phyloP scores from a whole-genome alignment of 1,140 invertebrate genomes.

The Phthorimaea operculella region DNA sequence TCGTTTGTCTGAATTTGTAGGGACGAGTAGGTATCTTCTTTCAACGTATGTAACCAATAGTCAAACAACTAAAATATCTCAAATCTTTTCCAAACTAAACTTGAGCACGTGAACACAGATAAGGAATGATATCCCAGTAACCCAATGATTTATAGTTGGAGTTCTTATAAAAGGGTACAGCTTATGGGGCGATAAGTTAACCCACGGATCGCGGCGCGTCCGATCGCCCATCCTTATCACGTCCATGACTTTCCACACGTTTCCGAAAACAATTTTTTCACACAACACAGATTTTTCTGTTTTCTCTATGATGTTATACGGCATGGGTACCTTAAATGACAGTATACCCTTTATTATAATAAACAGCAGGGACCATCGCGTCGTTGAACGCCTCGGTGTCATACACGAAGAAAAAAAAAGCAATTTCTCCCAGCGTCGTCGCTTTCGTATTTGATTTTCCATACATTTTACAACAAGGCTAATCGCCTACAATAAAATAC shows the following conservation, averaged over 20 bases:
- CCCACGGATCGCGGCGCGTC: not conserved
- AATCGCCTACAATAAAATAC: too few relatives aligned
- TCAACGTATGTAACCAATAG: too few relatives aligned
- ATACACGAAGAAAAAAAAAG: too few relatives aligned
- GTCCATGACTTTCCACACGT: not conserved
- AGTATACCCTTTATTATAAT: not conserved
- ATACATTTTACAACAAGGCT: too few relatives aligned
- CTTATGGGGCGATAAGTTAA: slow-evolving; percentile 2
- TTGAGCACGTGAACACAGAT: not conserved
- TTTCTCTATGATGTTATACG: not conserved
- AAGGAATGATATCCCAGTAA: not conserved
- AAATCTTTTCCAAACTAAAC: too few relatives aligned
- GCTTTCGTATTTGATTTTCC: too few relatives aligned
- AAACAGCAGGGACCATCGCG: too few relatives aligned
- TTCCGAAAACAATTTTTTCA: not conserved
- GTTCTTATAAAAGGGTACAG: slow-evolving; percentile 6
- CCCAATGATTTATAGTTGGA: not conserved
- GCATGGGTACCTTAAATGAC: not conserved
- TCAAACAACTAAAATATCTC: too few relatives aligned
- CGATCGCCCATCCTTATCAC: not conserved
- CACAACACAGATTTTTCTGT: not conserved
- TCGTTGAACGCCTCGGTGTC: too few relatives aligned
- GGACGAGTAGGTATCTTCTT: too few relatives aligned
- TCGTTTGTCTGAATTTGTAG: too few relatives aligned
- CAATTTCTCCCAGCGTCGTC: too few relatives aligned